Evolutionary conservation across 2,888 invertebrate species (phyloP).

Genomic region (Xylota segnis): DNA sequence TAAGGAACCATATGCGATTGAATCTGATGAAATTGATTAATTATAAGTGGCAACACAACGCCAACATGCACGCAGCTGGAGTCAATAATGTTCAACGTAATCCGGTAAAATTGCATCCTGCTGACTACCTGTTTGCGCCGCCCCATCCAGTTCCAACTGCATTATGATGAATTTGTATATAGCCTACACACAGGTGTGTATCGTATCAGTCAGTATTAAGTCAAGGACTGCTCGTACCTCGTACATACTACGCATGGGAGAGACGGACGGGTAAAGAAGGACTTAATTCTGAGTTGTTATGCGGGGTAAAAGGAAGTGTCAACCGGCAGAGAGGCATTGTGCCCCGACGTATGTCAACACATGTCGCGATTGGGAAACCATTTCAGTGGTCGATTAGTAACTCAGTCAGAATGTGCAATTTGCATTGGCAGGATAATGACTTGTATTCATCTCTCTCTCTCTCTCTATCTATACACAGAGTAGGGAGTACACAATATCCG

Average conservation of each 20-base stretch:
- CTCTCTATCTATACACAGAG: no score
- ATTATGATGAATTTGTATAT: conserved; percentile 36
- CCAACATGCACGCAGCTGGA: not conserved
- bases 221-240: conserved; percentile 1
- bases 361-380: conserved; percentile 66
- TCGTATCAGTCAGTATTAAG: conserved; percentile 2
- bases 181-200: not conserved
- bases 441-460: conserved; percentile 31
- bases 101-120: conserved; percentile 56
- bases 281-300: conserved; percentile 6
- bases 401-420: conserved; percentile 67
- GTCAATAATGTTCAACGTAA: conserved; percentile 43
- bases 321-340: conserved; percentile 42
- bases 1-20: conserved; percentile 49
- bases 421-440: conserved; percentile 61
- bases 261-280: not conserved
- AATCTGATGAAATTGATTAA: conserved; percentile 59
- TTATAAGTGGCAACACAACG: conserved; percentile 48
- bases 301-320: conserved; percentile 43
- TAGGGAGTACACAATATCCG: not conserved
- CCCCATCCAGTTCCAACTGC: conserved; percentile 7
- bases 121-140: conserved; percentile 41
- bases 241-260: not conserved
- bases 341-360: conserved; percentile 52
- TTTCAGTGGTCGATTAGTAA: conserved; percentile 68